Percentiles rank a stretch among this genome's conserved stretches.
These are phyloP conservation scores for Pasiphila rectangulata DNA, from an alignment of 2,888 invertebrate species.

Conservation along the genomic window DNA sequence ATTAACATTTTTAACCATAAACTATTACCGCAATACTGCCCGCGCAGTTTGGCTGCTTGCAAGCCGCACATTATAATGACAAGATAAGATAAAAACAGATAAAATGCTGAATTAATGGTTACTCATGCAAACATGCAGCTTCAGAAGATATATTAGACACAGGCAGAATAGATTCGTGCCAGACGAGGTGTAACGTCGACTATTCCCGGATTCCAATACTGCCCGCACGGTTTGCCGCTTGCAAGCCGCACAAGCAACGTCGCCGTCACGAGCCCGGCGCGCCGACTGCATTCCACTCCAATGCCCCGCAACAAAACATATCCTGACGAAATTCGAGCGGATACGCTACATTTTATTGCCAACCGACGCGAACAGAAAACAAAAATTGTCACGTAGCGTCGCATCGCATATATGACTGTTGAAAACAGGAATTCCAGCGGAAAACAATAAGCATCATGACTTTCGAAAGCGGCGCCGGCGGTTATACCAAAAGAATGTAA, in stretches of 20 bases:
- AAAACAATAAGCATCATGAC: constrained; percentile 34
- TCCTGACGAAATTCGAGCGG: constrained; percentile 45
- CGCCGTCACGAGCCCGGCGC: constrained; percentile 55
- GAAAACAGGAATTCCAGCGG: constrained; percentile 31
- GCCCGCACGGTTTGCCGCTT: constrained; percentile 59
- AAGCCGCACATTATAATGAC: too few species aligned
- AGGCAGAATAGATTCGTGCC: constrained; percentile 57
- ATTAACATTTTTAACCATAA: too few species aligned
- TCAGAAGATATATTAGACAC: constrained; percentile 15
- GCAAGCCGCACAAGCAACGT: constrained; percentile 54
- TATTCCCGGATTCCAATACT: constrained; percentile 62
- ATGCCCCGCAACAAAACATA: constrained; percentile 55
- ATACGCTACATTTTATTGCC: constrained; percentile 42
- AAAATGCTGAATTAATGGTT: too few species aligned
- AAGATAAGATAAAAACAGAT: too few species aligned
- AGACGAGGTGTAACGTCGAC: constrained; percentile 56
- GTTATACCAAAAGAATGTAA: constrained; percentile 18
- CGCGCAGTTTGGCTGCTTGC: too few species aligned
- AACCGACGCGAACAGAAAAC: constrained; percentile 30
- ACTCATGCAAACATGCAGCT: not conserved
- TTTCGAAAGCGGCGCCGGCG: constrained; percentile 25
- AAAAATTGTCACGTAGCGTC: constrained; percentile 31
- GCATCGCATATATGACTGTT: constrained; percentile 30
- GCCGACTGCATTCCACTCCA: constrained; percentile 64
- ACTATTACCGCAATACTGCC: too few species aligned